Base-by-base conservation (phyloP, 1,140 invertebrate genomes). In the Dendrolimus punctatus region DNA sequence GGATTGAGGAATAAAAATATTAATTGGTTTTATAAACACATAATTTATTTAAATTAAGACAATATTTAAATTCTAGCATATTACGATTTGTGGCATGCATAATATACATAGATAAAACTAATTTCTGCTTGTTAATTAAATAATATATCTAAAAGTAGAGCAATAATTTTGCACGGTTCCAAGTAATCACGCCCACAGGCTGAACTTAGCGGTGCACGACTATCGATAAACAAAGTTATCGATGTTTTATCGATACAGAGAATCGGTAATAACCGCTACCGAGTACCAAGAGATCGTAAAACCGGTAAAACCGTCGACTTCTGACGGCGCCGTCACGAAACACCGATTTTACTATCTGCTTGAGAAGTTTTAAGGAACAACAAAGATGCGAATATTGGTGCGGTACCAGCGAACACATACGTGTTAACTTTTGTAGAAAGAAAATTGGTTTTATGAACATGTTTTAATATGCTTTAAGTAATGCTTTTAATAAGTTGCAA, bases 301-400 rank as follows among this genome's bases (percentile, higher is more conserved):
- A 23, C 23, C 23, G 23, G 23, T 23, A 23, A 23, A 23, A 60
- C 10, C 45, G 49, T 40, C 37, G 39, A 60, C 58, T 60, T 56
- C 58, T 56, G 58, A 53, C 53, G 49, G 44, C 49, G 58, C 39
- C 53, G 54, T 55, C 58, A 60, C 48, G 56, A 57, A 70, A 66
- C 54, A 49, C 46, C 46, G 51, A 46, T 68, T 80, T 76, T 68
- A 80, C 73, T 78, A 73, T 80, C 73, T 76, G 60, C 57, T 23
- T 49, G 68, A 61, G 53, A 39, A 65, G 58, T 62, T 73, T 77
- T 73, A 63, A 70, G 64, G 55, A 47, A 61, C 64, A 68, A 74
- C 73, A 72, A 73, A 73, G 71, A 65, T 23, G 23, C 23, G 51
- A 57, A 52, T 43, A 54, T 49, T 9, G 8, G 49, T 36, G 40